Evolutionary conservation across 1,140 invertebrate genomes (phyloP).

Genomic region (Dreissena polymorpha): DNA sequence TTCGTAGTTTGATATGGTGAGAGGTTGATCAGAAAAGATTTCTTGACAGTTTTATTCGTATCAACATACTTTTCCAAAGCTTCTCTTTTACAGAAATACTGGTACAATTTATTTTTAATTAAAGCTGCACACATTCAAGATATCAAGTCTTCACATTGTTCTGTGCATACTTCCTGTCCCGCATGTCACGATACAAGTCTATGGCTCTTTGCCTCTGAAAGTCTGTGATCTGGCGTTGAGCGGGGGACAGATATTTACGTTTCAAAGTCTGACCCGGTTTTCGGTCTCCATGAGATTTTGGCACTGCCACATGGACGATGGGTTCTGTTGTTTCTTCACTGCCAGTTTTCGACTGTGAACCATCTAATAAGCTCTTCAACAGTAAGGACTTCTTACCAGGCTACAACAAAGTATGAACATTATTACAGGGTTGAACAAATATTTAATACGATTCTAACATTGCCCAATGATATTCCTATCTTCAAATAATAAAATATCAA

Average conservation of each 20-base stretch:
- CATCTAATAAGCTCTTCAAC: constrained; percentile 60
- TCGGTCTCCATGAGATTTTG: constrained; percentile 42
- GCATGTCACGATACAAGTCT: constrained; percentile 65
- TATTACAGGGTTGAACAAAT: no score
- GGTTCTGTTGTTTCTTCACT: constrained; percentile 1
- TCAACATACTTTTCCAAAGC: no score
- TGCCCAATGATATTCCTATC: no score
- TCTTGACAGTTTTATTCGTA: no score
- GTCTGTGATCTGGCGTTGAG: constrained; percentile 63
- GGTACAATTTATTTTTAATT: no score
- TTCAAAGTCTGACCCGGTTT: constrained; percentile 64
- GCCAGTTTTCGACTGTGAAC: constrained; percentile 1
- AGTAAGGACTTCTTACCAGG: constrained; percentile 63
- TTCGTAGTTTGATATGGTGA: no score
- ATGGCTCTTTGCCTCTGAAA: constrained; percentile 64
- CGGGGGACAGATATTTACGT: constrained; percentile 63
- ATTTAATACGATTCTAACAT: no score
- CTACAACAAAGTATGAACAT: constrained; percentile 55
- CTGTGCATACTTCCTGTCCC: constrained; percentile 50
- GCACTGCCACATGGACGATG: neutral
- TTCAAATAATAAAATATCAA: no score
- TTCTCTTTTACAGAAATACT: no score
- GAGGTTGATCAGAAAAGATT: no score
- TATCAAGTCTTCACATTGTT: neutral
- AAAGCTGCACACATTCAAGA: neutral